Base-by-base conservation (phyloP, 2,113 vertebrate genomes). In the Myodes glareolus region DNA sequence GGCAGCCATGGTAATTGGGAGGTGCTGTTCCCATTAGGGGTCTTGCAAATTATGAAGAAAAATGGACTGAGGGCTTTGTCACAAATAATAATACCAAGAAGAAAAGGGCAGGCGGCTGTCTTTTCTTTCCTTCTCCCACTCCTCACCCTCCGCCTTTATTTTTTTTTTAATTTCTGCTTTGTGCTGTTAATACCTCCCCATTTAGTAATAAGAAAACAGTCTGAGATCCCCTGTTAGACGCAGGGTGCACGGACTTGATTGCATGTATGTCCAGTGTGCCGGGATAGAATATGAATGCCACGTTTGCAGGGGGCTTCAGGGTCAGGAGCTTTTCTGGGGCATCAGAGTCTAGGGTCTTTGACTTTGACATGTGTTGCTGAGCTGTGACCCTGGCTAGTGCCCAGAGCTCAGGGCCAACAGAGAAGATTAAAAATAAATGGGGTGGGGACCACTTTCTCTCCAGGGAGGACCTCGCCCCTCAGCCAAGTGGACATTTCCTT, bases 1-100 rank as follows among this genome's bases (percentile, higher is more conserved):
- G 99, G 99, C 98, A 99, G 98, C 99, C 98, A 98, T 98, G 98
- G 98, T 99, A 99, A 99, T 99, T 99, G 98, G 98, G 98, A 99
- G 98, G 98, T 99, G 98, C 98, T 99, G 98, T 98, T 99, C 98
- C 98, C 98, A 99, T 99, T 99, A 99, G 99, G 99, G 98, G 98
- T 98, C 98, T 98, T 98, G 98, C 98, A 99, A 99, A 99, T 98
- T 98, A 99, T 98, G 98, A 99, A 99, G 98, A 99, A 98, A 98
- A 98, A 98, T 98, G 98, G 98, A 98, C 98, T 96, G 90, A 98
- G 98, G 98, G 98, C 98, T 99, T 99, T 99, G 98, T 99, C 98
- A 98, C 98, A 98, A 99, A 99, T 98, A 99, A 99, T 99, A 98
- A 99, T 98, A 98, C 98, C 96, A 88, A 98, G 98, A 98, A 99